Evolutionary conservation across 2,113 vertebrate species (phyloP), one percentile per base, ranked within the genome.

Genomic region (Clupea harengus): DNA sequence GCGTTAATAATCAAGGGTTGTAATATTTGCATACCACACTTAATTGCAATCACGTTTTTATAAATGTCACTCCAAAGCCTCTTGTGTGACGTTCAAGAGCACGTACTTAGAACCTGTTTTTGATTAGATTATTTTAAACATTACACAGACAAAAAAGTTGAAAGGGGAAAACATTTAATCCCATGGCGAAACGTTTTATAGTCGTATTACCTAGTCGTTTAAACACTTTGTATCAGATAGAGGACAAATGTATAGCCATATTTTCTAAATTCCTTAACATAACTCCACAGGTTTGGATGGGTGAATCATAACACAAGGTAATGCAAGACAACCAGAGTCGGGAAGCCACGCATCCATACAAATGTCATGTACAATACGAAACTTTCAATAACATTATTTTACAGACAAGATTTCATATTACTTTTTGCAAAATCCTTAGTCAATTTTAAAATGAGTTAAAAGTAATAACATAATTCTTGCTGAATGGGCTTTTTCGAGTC

Each of bases 1-100:
- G 72, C 13, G 72, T 78, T 15, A 78, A 78, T 78, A 78, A 78
- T 78, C 28, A 78, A 78, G 15, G 72, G 72, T 11, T 39, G 72
- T 4, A 18, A 32, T 78, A 39, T 78, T 39, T 78, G 72, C 72
- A 78, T 39, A 15, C 10, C 64, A 28, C 64, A 72, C 25, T 72
- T 72, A 72, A 25, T 78, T 78, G 28, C 72, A 78, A 78, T 78
- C 72, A 78, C 72, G 39, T 78, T 72, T 72, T 78, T 44, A 78
- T 3, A 32, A 32, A 78, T 78, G 32, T 78, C 72, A 78, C 72
- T 44, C 39, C 28, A 44, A 15, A 78, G 15, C 28, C 67, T 4
- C 72, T 78, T 32, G 25, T 39, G 72, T 78, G 4, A 39, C 5
- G 32, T 11, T 78, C 13, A 4, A 78, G 72, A 13, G 28, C 72